Conservation (phyloP, 2,797 vertebrate species). For the Lagodon rhomboides region DNA sequence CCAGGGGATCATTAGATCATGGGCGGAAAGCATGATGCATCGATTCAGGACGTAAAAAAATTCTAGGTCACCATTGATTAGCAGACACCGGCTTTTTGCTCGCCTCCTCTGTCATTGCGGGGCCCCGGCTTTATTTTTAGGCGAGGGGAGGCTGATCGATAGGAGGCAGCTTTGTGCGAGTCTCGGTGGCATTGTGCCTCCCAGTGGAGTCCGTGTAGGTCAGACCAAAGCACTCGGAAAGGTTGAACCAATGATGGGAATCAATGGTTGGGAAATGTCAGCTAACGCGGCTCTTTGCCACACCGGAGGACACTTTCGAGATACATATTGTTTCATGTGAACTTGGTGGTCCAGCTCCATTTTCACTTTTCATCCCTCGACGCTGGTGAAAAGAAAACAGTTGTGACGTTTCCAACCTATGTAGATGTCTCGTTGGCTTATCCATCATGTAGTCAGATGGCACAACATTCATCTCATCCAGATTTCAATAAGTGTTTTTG, state of each 20-base stretch:
- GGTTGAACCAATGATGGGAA: slow-evolving; percentile 80
- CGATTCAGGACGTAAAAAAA: slow-evolving; percentile 66
- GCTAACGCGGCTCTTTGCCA: slow-evolving; percentile 67
- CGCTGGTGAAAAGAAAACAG: neutral
- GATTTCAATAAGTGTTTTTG: neutral
- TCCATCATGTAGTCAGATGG: neutral
- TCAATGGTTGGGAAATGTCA: slow-evolving; percentile 83
- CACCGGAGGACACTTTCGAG: slow-evolving; percentile 45
- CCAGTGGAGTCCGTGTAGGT: slow-evolving; percentile 71
- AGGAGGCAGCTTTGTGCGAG: slow-evolving; percentile 58
- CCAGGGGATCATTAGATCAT: slow-evolving; percentile 71
- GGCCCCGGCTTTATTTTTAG: slow-evolving; percentile 74
- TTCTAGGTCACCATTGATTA: slow-evolving; percentile 80
- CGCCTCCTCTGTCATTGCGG: slow-evolving; percentile 46
- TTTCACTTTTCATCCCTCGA: slow-evolving; percentile 23
- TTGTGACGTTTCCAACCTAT: slow-evolving; percentile 36
- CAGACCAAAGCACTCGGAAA: slow-evolving; percentile 73
- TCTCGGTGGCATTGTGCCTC: slow-evolving; percentile 63
- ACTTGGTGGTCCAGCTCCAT: slow-evolving; percentile 29
- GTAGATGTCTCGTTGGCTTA: slow-evolving; percentile 5
- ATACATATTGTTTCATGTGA: slow-evolving; percentile 49
- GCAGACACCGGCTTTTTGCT: slow-evolving; percentile 60
- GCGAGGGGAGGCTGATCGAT: slow-evolving; percentile 72
- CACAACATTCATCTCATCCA: neutral
- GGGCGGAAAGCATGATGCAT: slow-evolving; percentile 67